Conservation (phyloP, 2,797 vertebrate genomes). For the Paratrypauchen microcephalus region DNA sequence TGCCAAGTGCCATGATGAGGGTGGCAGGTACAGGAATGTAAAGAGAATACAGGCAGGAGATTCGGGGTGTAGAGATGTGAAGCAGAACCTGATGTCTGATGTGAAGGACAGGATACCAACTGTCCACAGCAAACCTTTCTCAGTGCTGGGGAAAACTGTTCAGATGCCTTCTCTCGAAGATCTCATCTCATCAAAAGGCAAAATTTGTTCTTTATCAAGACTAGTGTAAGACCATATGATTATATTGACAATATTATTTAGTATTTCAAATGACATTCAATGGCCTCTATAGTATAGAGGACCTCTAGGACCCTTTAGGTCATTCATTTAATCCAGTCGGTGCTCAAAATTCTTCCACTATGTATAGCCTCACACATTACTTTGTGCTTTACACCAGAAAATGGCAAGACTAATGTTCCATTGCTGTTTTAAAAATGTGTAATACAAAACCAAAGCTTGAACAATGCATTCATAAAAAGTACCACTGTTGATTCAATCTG, state of each 20-base stretch:
- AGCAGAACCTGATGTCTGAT: not conserved
- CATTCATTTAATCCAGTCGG: no score
- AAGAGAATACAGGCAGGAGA: conserved; percentile 17
- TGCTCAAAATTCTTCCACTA: no score
- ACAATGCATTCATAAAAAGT: no score
- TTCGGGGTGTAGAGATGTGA: not conserved
- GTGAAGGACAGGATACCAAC: not conserved
- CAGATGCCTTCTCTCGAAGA: no score
- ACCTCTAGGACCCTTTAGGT: no score
- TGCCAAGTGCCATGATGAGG: conserved; percentile 28
- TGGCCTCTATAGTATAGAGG: no score
- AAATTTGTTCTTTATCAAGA: no score
- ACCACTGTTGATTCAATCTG: not conserved
- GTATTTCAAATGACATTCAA: no score
- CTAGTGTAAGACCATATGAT: no score
- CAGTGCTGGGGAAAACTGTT: not conserved
- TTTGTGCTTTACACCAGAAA: not conserved
- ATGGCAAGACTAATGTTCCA: not conserved
- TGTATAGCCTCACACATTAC: not conserved
- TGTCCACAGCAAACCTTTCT: not conserved
- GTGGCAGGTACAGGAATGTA: conserved; percentile 22
- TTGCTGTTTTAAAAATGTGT: not conserved
- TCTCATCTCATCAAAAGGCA: no score
- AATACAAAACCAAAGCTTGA: not conserved
- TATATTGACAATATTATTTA: no score